Evolutionary conservation across 2,113 vertebrate species (phyloP).

Genomic region (Urocynchramus pylzowi): DNA sequence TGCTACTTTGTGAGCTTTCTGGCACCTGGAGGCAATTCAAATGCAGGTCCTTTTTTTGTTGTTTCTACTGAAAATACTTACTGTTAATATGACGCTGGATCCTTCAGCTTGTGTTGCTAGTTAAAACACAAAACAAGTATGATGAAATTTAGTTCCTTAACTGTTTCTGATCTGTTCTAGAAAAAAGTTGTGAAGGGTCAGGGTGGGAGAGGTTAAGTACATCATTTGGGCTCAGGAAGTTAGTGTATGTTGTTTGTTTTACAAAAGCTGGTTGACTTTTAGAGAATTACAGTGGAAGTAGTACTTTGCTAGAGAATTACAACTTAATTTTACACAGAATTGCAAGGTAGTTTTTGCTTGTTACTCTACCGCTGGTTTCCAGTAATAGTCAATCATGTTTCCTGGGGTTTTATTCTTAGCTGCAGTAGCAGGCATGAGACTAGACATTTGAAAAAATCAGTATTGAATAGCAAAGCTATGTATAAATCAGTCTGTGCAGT

Average conservation of each 20-base stretch:
- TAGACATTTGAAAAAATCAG: background rate
- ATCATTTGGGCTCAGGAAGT: background rate
- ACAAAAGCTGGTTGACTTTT: background rate
- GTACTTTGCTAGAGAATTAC: background rate
- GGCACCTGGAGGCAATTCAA: background rate
- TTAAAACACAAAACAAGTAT: background rate
- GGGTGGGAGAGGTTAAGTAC: rapidly evolving
- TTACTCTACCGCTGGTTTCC: background rate
- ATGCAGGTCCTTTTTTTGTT: background rate
- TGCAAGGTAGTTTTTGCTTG: background rate
- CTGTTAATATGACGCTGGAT: background rate
- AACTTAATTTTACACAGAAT: background rate
- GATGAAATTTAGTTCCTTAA: background rate
- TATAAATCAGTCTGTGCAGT: background rate
- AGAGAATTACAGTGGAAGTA: background rate
- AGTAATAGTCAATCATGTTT: background rate
- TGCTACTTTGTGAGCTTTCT: background rate
- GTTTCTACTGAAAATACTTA: background rate
- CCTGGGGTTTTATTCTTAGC: background rate
- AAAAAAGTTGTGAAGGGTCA: background rate
- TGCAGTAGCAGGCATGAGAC: background rate
- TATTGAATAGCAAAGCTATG: background rate
- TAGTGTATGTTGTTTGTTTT: background rate
- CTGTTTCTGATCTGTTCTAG: background rate
- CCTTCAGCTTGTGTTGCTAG: background rate